These are phyloP conservation scores for Stegodyphus mimosarum DNA, from an alignment of 1,140 invertebrate species.

Conservation along the genomic window DNA sequence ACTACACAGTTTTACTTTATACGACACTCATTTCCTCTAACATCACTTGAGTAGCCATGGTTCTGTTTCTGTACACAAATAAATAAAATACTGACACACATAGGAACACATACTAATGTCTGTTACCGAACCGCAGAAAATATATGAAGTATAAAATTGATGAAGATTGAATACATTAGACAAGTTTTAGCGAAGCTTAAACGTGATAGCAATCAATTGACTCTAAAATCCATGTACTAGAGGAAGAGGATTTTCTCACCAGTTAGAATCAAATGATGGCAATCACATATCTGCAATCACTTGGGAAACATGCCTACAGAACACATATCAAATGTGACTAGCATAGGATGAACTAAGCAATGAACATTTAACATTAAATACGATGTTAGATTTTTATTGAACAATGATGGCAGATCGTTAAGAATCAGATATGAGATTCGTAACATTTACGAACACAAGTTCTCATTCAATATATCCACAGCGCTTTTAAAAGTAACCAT, in stretches of 20 bases:
- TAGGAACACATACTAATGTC: constrained; percentile 50
- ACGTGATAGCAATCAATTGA: no score
- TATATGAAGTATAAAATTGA: constrained; percentile 52
- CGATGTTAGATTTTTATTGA: constrained; percentile 15
- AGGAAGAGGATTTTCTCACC: no score
- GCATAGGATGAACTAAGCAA: constrained; percentile 39
- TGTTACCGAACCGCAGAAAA: constrained; percentile 31
- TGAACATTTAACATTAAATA: constrained; percentile 41
- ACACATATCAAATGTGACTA: constrained; percentile 36
- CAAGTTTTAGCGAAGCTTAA: not conserved
- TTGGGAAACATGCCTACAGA: constrained; percentile 15
- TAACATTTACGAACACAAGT: constrained; percentile 13
- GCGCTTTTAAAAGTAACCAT: no score
- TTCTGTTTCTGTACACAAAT: constrained; percentile 31
- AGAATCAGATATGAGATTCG: constrained; percentile 29
- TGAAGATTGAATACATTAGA: constrained; percentile 20
- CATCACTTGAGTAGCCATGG: constrained; percentile 1
- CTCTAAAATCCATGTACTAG: no score
- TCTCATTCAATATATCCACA: no score
- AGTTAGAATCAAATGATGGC: not conserved
- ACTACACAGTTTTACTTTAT: no score
- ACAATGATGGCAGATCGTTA: constrained; percentile 35
- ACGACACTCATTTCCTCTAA: not conserved
- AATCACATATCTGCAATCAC: not conserved
- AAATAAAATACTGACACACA: constrained; percentile 44